phyloP scores from a whole-genome alignment of 2,888 invertebrate genomes.

The Rhagonycha fulva region DNA sequence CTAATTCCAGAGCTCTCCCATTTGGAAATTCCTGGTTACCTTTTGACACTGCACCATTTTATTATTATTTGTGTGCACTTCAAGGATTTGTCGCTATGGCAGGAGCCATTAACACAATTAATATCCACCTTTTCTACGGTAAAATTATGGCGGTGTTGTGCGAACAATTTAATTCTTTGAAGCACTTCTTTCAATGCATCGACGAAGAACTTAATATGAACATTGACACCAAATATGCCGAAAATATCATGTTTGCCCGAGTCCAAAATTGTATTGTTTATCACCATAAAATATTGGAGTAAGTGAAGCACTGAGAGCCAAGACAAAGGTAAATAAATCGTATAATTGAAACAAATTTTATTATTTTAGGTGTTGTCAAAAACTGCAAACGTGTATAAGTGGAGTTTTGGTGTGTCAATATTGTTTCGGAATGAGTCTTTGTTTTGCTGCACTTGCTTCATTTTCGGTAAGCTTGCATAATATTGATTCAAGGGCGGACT shows the following conservation, averaged over 20 bases:
- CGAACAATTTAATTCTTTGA: constrained; percentile 20
- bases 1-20: constrained; percentile 12
- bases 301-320: not conserved
- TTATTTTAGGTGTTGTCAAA: constrained; percentile 17
- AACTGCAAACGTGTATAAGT: constrained; percentile 21
- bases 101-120: constrained; percentile 15
- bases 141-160: constrained; percentile 22
- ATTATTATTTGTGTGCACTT: constrained; percentile 10
- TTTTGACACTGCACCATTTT: constrained; percentile 12
- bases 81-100: constrained; percentile 6
- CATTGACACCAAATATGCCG: not conserved
- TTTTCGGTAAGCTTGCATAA: constrained; percentile 13
- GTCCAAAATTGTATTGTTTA: constrained; percentile 8
- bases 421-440: constrained; percentile 21
- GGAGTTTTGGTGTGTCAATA: constrained; percentile 23
- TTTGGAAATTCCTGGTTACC: constrained; percentile 26
- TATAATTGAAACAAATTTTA: not conserved
- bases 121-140: constrained; percentile 20
- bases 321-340: too few species aligned
- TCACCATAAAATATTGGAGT: constrained; percentile 24
- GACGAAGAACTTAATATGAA: not conserved
- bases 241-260: constrained; percentile 3
- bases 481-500: too few species aligned
- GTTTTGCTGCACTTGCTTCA: constrained; percentile 23
- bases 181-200: constrained; percentile 10